Base-by-base conservation (phyloP, 2,113 vertebrate species). In the Mellivora capensis region DNA sequence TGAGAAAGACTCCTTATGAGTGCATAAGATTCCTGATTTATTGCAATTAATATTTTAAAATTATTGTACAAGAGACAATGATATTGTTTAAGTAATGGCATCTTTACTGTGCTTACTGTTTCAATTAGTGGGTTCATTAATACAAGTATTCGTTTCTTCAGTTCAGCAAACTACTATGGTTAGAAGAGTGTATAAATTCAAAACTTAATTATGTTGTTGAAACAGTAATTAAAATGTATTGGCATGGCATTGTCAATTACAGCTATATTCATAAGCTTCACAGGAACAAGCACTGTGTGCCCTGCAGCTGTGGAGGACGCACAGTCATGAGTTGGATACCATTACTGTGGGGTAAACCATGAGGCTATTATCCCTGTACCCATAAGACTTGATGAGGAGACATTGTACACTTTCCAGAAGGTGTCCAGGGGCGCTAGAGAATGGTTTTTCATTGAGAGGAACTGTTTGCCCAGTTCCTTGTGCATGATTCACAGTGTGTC, bases 191-290 rank as follows among this genome's bases (percentile, higher is more conserved):
- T 95, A 97, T 98, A 98, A 98, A 98, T 98, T 91, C 96, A 97
- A 71, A 89, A 90, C 88, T 97, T 98, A 98, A 98, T 98, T 98
- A 98, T 97, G 98, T 95, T 97, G 98, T 97, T 96, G 95, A 98
- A 98, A 81, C 90, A 93, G 98, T 98, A 98, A 98, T 98, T 98
- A 98, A 98, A 96, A 98, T 94, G 97, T 97, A 98, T 98, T 94
- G 98, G 97, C 97, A 87, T 97, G 97, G 93, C 94, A 97, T 8
- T 98, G 98, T 93, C 98, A 98, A 97, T 98, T 98, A 98, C 96
- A 98, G 92, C 97, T 96, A 90, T 96, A 97, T 97, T 98, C 98
- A 95, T 96, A 96, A 91, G 93, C 83, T 87, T 95, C 76, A 1
- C 1, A 86, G 93, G 89, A 96, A 93, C 80, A 84, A 47, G 47